Conservation (phyloP, 2,888 invertebrate species). For the Incurvaria masculella region DNA sequence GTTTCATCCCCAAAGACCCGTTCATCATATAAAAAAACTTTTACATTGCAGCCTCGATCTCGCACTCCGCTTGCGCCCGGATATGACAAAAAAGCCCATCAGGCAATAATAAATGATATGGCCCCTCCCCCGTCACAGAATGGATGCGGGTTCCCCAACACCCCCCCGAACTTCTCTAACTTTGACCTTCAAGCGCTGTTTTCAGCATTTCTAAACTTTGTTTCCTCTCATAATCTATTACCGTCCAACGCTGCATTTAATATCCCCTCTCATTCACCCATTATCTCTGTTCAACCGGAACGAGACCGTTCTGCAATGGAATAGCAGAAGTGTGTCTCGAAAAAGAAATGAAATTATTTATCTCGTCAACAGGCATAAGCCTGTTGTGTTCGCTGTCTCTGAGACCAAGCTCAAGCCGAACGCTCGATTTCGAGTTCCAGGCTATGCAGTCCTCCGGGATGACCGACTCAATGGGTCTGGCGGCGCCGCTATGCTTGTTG, state of each 20-base stretch:
- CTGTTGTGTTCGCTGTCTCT: neutral
- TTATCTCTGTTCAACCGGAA: neutral
- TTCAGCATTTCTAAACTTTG: neutral
- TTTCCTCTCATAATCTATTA: neutral
- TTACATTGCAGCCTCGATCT: no score
- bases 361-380: neutral
- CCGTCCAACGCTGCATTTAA: neutral
- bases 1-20: no score
- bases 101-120: no score
- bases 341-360: neutral
- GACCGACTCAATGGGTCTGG: neutral
- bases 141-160: no score
- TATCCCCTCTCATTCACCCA: neutral
- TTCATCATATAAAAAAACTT: no score
- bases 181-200: neutral
- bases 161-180: no score
- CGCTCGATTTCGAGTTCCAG: neutral
- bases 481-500: neutral
- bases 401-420: neutral
- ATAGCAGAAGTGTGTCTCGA: neutral
- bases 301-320: neutral
- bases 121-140: no score
- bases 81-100: no score
- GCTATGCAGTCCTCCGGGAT: neutral
- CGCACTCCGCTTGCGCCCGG: no score